Base-by-base conservation (phyloP, 2,888 invertebrate species). In the Leucoma salicis region DNA sequence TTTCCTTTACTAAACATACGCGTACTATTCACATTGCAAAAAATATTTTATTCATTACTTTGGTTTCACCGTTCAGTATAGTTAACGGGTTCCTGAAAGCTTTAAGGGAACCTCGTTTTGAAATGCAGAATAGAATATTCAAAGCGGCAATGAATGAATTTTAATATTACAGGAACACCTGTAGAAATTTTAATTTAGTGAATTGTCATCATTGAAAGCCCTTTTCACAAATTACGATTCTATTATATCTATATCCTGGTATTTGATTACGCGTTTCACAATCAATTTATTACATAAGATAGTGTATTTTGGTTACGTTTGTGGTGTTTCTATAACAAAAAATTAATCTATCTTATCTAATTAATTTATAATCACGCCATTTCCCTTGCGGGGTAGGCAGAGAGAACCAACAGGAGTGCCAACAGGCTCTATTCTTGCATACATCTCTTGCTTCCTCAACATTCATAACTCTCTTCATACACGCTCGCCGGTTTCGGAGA, bases 111-210 rank as follows among this genome's bases (percentile, higher is more conserved):
- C 58, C 50, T 69, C 57, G 63, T 68, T 68, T 68, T 43, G 54
- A 53, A 63, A 68, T 68, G 61, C 65, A 66, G 49, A 37, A 35
- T 46, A 32, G 50, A 39, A 28, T 47, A 52, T 43, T 52, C 55
- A 57, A 63, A 59, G 64, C 61, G 49, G 53, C 60, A 50, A 59
- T 57, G 55, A 66, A 70, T 64, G 60, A 66, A 67, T 67, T 70
- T 69, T 68, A 69, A 70, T 66, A 66, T 49, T 42, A 39, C 44
- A 41, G 42, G 44, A 47, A 52, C 35, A 52, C 46, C 48, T 42
- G 45, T 38, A 49, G 45, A 44, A 51, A 48, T 46, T 37, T 40
- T 49, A 31, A 52, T 54, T 57, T 59, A 39, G 40, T 33, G 24
- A 32, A 14, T 35, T 39, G 47, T 39, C 39, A 37, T 54, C 45